Conservation (phyloP, 2,797 vertebrate genomes). For the Podarcis siculus region DNA sequence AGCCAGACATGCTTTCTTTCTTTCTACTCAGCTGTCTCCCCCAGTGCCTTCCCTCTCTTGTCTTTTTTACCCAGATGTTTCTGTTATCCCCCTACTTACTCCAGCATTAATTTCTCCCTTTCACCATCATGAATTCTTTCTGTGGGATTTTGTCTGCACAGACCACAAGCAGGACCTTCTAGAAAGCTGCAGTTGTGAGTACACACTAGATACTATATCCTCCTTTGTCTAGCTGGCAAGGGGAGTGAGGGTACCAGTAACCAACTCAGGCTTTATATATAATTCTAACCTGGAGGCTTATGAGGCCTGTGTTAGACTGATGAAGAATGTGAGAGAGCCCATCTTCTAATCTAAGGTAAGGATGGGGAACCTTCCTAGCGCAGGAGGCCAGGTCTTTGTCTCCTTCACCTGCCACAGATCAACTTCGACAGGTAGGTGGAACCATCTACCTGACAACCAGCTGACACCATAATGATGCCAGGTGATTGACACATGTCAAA, state of each 20-base stretch:
- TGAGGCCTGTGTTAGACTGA: not conserved
- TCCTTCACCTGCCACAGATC: too few species aligned
- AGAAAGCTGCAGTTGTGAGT: not conserved
- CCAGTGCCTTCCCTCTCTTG: too few species aligned
- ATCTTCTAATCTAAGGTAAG: not conserved
- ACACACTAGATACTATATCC: not conserved
- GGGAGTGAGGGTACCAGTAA: not conserved
- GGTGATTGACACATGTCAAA: too few species aligned
- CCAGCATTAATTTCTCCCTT: not conserved
- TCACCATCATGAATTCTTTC: not conserved
- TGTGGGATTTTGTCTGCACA: too few species aligned
- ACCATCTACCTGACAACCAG: too few species aligned
- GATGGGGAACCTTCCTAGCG: too few species aligned
- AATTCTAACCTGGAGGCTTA: not conserved
- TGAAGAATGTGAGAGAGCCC: not conserved
- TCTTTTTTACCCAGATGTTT: too few species aligned
- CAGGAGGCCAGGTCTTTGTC: too few species aligned
- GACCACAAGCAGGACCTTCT: not conserved
- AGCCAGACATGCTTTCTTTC: not conserved
- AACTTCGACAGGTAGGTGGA: too few species aligned
- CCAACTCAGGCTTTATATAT: not conserved
- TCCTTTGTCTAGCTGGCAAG: not conserved
- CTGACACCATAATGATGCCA: too few species aligned
- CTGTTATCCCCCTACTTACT: too few species aligned
- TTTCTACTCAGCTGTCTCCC: too few species aligned